These are phyloP conservation scores for Plutella xylostella DNA, from an alignment of 2,888 invertebrate species.

Conservation along the genomic window DNA sequence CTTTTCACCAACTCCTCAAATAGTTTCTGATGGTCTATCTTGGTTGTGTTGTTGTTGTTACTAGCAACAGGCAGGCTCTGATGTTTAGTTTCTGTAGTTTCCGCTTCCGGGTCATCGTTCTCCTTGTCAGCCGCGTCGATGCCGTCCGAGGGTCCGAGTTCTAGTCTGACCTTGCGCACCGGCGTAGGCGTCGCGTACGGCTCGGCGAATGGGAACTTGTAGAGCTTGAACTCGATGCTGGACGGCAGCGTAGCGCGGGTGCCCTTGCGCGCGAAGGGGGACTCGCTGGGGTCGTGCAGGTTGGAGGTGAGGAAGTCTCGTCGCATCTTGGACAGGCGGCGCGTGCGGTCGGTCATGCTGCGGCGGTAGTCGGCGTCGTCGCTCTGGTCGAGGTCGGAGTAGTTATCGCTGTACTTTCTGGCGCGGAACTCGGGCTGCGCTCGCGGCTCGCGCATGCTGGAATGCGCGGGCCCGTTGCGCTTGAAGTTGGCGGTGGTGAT, in stretches of 20 bases:
- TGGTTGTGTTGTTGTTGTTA: slow-evolving; percentile 33
- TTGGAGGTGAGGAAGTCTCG: slow-evolving; percentile 58
- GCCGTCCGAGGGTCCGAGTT: slow-evolving; percentile 29
- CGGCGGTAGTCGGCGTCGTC: slow-evolving; percentile 58
- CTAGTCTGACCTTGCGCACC: slow-evolving; percentile 42
- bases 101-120: slow-evolving; percentile 36
- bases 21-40: slow-evolving; percentile 52
- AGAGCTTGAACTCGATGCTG: slow-evolving; percentile 42
- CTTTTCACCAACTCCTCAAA: slow-evolving; percentile 58
- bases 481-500: slow-evolving; percentile 58
- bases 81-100: slow-evolving; percentile 31
- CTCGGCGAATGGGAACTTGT: slow-evolving; percentile 64
- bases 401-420: slow-evolving; percentile 61
- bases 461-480: slow-evolving; percentile 51
- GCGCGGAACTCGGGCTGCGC: slow-evolving; percentile 53
- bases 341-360: slow-evolving; percentile 53
- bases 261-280: slow-evolving; percentile 45
- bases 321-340: slow-evolving; percentile 52
- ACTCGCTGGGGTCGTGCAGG: slow-evolving; percentile 49
- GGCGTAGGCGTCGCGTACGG: slow-evolving; percentile 59
- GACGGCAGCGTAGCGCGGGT: slow-evolving; percentile 51
- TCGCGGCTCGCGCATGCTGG: slow-evolving; percentile 58
- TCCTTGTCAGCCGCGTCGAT: slow-evolving; percentile 39
- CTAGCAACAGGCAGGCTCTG: slow-evolving; percentile 43
- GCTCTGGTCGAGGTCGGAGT: slow-evolving; percentile 53